Evolutionary conservation across 2,113 vertebrate genomes (phyloP).

Genomic region (Rhegmatorhina hoffmannsi): DNA sequence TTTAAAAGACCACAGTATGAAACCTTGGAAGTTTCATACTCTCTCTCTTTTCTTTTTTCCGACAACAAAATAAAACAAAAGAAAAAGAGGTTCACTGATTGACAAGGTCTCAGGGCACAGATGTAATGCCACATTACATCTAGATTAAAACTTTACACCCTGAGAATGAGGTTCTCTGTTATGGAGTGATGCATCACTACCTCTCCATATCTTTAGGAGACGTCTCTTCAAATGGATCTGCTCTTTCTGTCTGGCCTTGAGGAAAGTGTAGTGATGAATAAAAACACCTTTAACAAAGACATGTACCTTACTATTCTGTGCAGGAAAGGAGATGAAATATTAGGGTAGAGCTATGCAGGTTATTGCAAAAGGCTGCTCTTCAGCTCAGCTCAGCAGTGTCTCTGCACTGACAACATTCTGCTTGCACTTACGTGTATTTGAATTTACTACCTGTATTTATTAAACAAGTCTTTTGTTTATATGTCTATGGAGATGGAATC

Average conservation of each 20-base stretch:
- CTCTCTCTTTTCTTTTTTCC: too few species aligned
- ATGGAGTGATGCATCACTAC: accelerated
- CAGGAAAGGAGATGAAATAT: neutral
- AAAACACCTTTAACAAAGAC: neutral
- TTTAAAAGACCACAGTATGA: neutral
- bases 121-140: neutral
- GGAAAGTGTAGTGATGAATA: neutral
- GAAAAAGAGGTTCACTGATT: neutral
- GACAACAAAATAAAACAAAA: neutral
- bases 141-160: neutral
- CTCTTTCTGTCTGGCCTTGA: neutral
- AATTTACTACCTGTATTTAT: neutral
- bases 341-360: neutral
- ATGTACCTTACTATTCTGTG: neutral
- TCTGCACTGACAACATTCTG: neutral
- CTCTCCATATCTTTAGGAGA: neutral
- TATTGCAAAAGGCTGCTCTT: neutral
- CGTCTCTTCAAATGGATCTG: neutral
- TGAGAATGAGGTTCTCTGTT: neutral
- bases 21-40: neutral
- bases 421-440: neutral
- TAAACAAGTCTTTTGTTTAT: neutral
- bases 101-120: neutral
- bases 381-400: neutral
- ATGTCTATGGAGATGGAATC: neutral